These are phyloP conservation scores for Cacatua alba DNA, from an alignment of 2,113 vertebrate species.

Conservation along the genomic window DNA sequence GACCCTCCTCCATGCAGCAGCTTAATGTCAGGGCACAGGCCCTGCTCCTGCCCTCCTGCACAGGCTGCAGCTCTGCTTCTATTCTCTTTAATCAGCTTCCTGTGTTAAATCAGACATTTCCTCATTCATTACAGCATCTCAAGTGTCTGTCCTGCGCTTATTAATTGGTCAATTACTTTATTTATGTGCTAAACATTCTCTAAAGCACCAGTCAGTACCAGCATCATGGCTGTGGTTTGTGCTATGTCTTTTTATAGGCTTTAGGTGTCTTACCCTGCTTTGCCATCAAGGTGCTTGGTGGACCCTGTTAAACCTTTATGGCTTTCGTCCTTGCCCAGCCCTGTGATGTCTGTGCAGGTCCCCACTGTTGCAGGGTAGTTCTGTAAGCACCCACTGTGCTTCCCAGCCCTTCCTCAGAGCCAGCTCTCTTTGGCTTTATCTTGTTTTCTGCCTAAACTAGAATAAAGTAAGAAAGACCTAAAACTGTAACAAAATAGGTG, in stretches of 20 bases:
- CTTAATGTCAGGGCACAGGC: too few species aligned
- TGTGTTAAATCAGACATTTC: neutral
- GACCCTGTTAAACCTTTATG: neutral
- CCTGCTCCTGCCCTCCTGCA: neutral
- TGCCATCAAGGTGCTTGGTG: neutral
- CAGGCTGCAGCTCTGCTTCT: neutral
- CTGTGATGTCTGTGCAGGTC: neutral
- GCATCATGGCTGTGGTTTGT: neutral
- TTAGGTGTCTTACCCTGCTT: neutral
- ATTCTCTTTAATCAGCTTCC: neutral
- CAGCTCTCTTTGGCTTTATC: neutral
- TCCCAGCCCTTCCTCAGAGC: neutral
- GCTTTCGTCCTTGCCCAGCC: neutral
- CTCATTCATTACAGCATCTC: neutral
- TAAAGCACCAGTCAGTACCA: neutral
- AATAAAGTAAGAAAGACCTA: neutral
- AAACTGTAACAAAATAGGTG: neutral
- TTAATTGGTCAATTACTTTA: constrained; percentile 39
- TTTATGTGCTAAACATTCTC: constrained; percentile 11
- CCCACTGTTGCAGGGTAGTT: accelerated
- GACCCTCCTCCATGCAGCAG: accelerated
- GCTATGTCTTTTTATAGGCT: neutral
- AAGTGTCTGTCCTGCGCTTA: neutral
- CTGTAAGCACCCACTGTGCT: accelerated
- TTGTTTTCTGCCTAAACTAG: neutral